These are phyloP conservation scores for Recurvirostra avosetta DNA, from an alignment of 2,113 vertebrate species.

Conservation along the genomic window DNA sequence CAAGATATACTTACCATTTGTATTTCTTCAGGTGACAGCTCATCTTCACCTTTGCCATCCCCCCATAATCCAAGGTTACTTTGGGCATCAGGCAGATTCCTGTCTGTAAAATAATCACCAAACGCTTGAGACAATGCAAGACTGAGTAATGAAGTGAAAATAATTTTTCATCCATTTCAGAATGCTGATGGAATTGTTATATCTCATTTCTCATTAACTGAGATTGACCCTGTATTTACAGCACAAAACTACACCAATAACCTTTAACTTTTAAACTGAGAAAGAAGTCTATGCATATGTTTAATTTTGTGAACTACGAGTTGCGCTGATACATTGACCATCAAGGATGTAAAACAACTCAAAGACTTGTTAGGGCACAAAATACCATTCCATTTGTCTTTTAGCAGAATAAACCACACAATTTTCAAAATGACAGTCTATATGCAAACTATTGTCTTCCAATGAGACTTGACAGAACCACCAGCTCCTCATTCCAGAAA, in stretches of 20 bases:
- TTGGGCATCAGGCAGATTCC: slow-evolving; percentile 66
- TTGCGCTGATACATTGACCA: not conserved
- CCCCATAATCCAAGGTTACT: slow-evolving; percentile 79
- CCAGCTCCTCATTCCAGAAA: not conserved
- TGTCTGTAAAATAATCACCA: slow-evolving; percentile 73
- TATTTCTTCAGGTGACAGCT: slow-evolving; percentile 94
- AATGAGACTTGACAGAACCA: not conserved
- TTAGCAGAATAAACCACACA: not conserved
- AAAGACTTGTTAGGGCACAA: not conserved
- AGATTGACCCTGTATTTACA: not conserved
- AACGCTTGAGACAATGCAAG: not conserved
- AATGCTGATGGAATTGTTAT: not conserved
- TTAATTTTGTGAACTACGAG: not conserved
- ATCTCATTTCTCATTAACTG: not conserved
- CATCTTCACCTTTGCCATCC: slow-evolving; percentile 84
- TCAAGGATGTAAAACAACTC: not conserved
- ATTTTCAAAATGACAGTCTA: not conserved
- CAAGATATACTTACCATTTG: slow-evolving; percentile 83
- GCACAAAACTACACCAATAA: not conserved
- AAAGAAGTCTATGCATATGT: fast-evolving
- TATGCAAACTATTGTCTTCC: not conserved
- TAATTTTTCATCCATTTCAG: not conserved
- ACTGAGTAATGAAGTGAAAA: not conserved
- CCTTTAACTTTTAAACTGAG: not conserved
- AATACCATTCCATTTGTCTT: not conserved